Evolutionary conservation across 2,797 vertebrate species (phyloP).

Genomic region (Nannoperca obscura): DNA sequence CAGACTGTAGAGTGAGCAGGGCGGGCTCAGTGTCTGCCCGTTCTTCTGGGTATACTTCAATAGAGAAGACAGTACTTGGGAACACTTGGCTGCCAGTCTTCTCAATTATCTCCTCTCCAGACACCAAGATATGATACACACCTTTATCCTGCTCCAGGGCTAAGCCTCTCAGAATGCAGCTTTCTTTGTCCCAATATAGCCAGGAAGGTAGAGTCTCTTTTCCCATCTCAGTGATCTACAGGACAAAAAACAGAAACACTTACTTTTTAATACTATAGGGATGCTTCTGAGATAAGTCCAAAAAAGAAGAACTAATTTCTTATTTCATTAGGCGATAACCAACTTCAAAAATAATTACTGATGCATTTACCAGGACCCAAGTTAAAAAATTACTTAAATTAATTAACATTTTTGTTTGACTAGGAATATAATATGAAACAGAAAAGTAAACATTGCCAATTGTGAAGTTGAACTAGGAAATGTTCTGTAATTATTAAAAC

Average conservation of each 20-base stretch:
- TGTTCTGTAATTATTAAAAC: not conserved
- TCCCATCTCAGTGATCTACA: constrained; percentile 90
- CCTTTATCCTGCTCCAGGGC: constrained; percentile 94
- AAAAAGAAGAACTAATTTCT: constrained; percentile 21
- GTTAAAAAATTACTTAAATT: not conserved
- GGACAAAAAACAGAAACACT: constrained; percentile 40
- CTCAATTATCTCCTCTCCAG: constrained; percentile 78
- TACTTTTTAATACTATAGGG: constrained; percentile 35
- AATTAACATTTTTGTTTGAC: not conserved
- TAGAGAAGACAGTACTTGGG: constrained; percentile 89
- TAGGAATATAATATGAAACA: not conserved
- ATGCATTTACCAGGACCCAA: constrained; percentile 10
- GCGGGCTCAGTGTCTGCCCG: constrained; percentile 89
- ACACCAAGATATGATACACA: constrained; percentile 91
- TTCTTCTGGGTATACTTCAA: constrained; percentile 95
- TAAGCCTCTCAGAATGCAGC: constrained; percentile 88
- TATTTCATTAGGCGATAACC: constrained; percentile 25
- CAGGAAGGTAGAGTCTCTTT: constrained; percentile 91
- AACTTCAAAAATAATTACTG: constrained; percentile 13
- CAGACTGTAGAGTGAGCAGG: constrained; percentile 84
- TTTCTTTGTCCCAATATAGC: constrained; percentile 90
- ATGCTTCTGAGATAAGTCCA: constrained; percentile 17
- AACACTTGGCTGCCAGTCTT: constrained; percentile 85
- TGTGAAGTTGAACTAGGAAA: not conserved
- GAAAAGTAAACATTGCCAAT: not conserved